Base-by-base conservation (phyloP, 2,113 vertebrate genomes). In the Hippocampus abdominalis region DNA sequence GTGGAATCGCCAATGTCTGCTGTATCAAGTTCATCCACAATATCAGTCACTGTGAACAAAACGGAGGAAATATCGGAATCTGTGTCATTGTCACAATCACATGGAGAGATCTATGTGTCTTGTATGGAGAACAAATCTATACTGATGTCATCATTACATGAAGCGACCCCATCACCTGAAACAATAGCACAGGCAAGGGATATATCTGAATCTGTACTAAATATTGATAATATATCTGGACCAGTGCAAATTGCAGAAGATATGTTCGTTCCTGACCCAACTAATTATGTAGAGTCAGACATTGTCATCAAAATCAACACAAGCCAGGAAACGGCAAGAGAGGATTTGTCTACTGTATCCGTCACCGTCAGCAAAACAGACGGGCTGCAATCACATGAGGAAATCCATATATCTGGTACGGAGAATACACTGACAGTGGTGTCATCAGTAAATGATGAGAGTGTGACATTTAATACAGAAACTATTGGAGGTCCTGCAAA, bases 231-330 rank as follows among this genome's bases (percentile, higher is more conserved):
- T 15, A 8, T 25, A 25, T 8, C 39, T 15, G 62, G 5, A n/a
- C 4, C 21, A 8, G 62, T 46, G n/a, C 40, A 64, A 46, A 46
- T 13, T 25, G 15, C 23, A 18, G 63, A 64, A 46, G 23, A 64
- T 23, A 10, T 27, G 16, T 16, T 25, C n/a, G 15, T 60, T 18
- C 57, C 57, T 60, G 27, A 23, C 15, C 63, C 42, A 64, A 2
- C 9, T 7, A 64, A 2, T 27, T 46, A 46, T 27, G n/a, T 64
- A 4, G 63, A 46, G 39, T 64, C 63, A 13, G 63, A 64, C n/a
- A 64, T 64, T 13, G 39, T 64, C n/a, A 64, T 64, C 23, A 46
- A 48, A 18, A 64, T 64, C 63, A 64, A 64, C 42, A 64, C 13
- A 48, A 18, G n/a, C 23, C 63, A 64, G 27, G 63, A 46, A 46